Evolutionary conservation across 2,113 vertebrate genomes (phyloP).

Genomic region (Odocoileus virginianus): DNA sequence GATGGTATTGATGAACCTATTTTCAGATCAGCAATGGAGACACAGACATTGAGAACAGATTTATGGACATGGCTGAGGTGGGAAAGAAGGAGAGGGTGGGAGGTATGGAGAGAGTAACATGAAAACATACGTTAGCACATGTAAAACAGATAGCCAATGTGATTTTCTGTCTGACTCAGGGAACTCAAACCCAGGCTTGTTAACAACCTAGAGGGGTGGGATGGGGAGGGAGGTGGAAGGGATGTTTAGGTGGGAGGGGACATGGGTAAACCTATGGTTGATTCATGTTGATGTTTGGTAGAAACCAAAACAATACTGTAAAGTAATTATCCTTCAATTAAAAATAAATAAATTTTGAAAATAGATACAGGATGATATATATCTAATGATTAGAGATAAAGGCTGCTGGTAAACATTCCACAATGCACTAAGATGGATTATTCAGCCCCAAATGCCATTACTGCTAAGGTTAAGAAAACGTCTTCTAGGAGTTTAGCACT

Average conservation of each 20-base stretch:
- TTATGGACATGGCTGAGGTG: not conserved
- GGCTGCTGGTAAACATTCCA: not conserved
- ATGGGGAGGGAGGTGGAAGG: not conserved
- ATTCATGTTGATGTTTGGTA: not conserved
- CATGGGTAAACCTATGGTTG: not conserved
- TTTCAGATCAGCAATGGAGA: not conserved
- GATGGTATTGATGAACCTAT: not conserved
- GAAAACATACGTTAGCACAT: not conserved
- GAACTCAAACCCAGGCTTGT: not conserved
- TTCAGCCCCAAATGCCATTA: not conserved
- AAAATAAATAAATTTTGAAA: not conserved
- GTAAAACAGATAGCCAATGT: not conserved
- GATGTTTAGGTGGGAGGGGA: not conserved
- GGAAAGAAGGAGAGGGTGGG: not conserved
- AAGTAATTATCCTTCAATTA: not conserved
- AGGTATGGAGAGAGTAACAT: not conserved
- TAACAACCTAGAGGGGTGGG: not conserved
- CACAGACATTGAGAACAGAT: not conserved
- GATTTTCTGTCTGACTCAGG: not conserved
- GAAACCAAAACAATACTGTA: not conserved
- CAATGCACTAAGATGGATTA: not conserved
- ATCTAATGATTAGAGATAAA: not conserved
- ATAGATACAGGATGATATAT: not conserved
- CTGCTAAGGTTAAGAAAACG: not conserved
- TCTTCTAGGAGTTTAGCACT: not conserved